Evolutionary conservation across 2,797 vertebrate genomes (phyloP).

Genomic region (Triplophysa yarkandensis): DNA sequence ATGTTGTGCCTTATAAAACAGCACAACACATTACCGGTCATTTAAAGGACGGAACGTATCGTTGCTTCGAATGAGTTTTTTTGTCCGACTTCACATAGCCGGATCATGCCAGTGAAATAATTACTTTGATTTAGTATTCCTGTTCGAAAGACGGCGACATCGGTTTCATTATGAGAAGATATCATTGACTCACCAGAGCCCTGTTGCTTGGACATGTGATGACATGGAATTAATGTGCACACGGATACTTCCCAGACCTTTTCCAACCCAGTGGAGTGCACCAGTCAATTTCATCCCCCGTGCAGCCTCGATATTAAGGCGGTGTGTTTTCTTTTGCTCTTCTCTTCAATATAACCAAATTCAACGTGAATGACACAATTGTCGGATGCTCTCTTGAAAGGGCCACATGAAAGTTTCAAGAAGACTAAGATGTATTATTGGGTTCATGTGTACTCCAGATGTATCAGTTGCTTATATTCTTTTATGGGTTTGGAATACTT

Average conservation of each 20-base stretch:
- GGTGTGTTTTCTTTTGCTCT: conserved; percentile 2
- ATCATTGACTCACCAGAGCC: conserved; percentile 35
- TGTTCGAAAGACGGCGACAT: not conserved
- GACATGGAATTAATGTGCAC: conserved; percentile 24
- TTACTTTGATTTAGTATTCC: conserved; percentile 28
- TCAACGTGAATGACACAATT: conserved; percentile 17
- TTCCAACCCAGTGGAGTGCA: conserved; percentile 45
- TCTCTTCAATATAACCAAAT: conserved; percentile 7
- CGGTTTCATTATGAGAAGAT: conserved; percentile 38
- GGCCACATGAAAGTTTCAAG: conserved; percentile 29
- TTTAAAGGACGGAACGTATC: conserved; percentile 18
- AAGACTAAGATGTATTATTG: not conserved
- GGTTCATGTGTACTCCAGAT: not conserved
- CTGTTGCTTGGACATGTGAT: conserved; percentile 33
- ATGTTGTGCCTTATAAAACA: conserved; percentile 15
- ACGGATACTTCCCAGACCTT: conserved; percentile 35
- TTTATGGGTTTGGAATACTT: too few relatives aligned
- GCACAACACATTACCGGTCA: conserved; percentile 18
- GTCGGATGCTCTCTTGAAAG: conserved; percentile 7
- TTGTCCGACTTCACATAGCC: conserved; percentile 10
- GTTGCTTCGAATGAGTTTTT: conserved; percentile 8
- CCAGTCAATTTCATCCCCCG: conserved; percentile 28
- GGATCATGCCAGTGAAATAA: conserved; percentile 23
- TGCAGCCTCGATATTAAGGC: conserved; percentile 31
- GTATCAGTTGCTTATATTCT: too few relatives aligned